phyloP scores from a whole-genome alignment of 2,797 vertebrate genomes.

The Protonibea diacanthus region DNA sequence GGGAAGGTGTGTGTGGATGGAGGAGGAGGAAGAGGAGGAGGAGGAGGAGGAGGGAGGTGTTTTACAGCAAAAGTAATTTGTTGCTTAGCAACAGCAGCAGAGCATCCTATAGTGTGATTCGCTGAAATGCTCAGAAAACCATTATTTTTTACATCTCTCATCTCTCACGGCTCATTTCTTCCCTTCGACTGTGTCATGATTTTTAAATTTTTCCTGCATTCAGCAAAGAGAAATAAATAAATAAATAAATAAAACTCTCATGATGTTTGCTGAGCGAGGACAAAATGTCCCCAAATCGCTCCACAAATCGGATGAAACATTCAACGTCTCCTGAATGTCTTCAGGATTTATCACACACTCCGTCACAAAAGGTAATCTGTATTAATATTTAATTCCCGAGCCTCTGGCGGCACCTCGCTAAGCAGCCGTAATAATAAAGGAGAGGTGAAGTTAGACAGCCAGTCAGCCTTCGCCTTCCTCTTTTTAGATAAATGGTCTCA shows the following conservation, averaged over 20 bases:
- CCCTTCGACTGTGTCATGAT: constrained; percentile 37
- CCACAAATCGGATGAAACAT: constrained; percentile 9
- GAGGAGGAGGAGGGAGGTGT: constrained; percentile 11
- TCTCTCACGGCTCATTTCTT: constrained; percentile 46
- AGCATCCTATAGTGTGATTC: constrained; percentile 64
- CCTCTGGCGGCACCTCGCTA: constrained; percentile 26
- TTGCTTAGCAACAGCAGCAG: constrained; percentile 84
- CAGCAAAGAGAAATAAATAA: constrained; percentile 39
- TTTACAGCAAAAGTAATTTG: constrained; percentile 81
- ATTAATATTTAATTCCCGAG: constrained; percentile 63
- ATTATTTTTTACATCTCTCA: constrained; percentile 41
- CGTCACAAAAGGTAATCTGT: constrained; percentile 62
- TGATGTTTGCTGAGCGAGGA: constrained; percentile 36
- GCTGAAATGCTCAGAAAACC: constrained; percentile 49
- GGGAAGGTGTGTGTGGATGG: background rate
- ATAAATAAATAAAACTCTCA: constrained; percentile 10
- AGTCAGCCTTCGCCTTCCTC: constrained; percentile 34
- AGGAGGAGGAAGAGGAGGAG: background rate
- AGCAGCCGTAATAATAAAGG: constrained; percentile 53
- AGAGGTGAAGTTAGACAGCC: constrained; percentile 40
- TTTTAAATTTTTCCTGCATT: constrained; percentile 12
- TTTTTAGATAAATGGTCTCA: constrained; percentile 76
- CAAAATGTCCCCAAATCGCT: constrained; percentile 59
- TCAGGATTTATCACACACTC: constrained; percentile 47
- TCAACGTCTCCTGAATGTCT: no score